Conservation (phyloP, 2,113 vertebrate species). For the Ceyx cyanopectus region DNA sequence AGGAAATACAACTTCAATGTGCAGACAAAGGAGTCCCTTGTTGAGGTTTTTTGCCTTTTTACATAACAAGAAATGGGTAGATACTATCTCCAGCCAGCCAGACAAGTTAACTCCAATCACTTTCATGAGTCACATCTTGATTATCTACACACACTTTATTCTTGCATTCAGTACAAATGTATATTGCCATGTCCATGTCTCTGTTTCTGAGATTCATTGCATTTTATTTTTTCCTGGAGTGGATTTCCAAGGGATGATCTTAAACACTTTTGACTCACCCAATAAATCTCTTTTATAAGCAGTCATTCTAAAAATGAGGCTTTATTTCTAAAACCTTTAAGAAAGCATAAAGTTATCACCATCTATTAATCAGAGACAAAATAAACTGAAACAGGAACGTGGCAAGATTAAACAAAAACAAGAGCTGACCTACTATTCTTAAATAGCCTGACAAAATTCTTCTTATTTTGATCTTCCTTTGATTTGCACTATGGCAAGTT, state of each 20-base stretch:
- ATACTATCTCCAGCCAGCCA: neutral
- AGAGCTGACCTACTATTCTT: neutral
- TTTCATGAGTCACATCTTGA: neutral
- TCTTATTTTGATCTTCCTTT: neutral
- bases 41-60: neutral
- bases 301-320: neutral
- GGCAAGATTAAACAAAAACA: neutral
- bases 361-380: neutral
- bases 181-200: neutral
- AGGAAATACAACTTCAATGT: neutral
- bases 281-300: conserved; percentile 6
- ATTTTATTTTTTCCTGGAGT: neutral
- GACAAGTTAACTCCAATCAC: neutral
- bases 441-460: neutral
- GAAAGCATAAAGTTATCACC: neutral
- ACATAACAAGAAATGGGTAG: neutral
- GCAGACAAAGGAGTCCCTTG: neutral
- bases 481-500: neutral
- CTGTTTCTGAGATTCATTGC: neutral
- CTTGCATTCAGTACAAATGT: neutral
- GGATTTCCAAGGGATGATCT: neutral
- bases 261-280: neutral
- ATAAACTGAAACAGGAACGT: neutral
- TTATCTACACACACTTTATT: neutral
- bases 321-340: neutral